phyloP scores from a whole-genome alignment of 2,888 invertebrate genomes.

The Nymphalis c-album region DNA sequence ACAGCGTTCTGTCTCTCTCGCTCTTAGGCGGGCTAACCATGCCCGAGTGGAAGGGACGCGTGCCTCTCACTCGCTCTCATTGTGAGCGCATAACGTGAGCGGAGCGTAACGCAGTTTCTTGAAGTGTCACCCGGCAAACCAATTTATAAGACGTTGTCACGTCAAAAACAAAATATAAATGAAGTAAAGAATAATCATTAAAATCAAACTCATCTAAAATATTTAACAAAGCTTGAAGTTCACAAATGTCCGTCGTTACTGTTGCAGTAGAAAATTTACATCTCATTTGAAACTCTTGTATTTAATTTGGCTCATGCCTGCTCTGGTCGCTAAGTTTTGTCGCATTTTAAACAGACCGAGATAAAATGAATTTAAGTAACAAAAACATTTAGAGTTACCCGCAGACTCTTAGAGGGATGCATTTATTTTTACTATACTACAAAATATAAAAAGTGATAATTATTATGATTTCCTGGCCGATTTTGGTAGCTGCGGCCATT shows the following conservation, averaged over 20 bases:
- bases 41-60: too few relatives aligned
- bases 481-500: too few relatives aligned
- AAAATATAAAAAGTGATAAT: too few relatives aligned
- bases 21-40: too few relatives aligned
- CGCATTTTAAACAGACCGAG: conserved; percentile 9
- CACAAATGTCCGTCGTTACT: neutral
- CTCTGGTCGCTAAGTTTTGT: conserved; percentile 11
- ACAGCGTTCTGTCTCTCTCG: too few relatives aligned
- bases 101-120: too few relatives aligned
- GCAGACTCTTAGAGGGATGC: neutral
- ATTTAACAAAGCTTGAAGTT: conserved; percentile 5
- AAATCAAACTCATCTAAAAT: neutral
- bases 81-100: too few relatives aligned
- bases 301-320: conserved; percentile 31
- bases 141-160: too few relatives aligned
- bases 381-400: conserved; percentile 3
- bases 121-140: too few relatives aligned
- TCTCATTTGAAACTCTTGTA: conserved; percentile 29
- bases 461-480: too few relatives aligned
- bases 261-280: conserved; percentile 27
- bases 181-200: neutral
- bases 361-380: conserved; percentile 1
- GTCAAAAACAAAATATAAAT: too few relatives aligned
- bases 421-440: neutral
- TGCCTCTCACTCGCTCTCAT: too few relatives aligned